phyloP scores from a whole-genome alignment of 2,113 vertebrate species.

The Leucosticte australis region DNA sequence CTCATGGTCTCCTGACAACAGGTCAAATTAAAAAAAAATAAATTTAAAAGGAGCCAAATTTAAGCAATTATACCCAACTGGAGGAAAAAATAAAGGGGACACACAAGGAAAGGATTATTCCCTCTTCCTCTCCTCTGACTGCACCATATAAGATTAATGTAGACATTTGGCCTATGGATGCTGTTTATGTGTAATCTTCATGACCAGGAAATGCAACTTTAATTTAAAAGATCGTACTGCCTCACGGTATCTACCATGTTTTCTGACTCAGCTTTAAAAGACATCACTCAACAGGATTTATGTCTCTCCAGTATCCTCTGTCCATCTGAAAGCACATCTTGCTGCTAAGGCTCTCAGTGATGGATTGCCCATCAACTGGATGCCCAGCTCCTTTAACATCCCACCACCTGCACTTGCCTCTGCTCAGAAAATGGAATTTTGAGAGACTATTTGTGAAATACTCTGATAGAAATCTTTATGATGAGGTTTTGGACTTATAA shows the following conservation, averaged over 20 bases:
- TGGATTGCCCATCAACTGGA: no score
- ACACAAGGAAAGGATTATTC: neutral
- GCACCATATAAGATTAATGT: neutral
- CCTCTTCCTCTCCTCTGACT: neutral
- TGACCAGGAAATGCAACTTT: neutral
- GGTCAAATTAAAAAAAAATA: neutral
- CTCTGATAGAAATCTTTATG: neutral
- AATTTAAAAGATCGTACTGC: neutral
- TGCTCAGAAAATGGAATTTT: neutral
- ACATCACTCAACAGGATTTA: neutral
- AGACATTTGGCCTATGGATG: neutral
- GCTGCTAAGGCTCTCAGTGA: neutral
- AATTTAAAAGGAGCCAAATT: neutral
- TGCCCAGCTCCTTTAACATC: neutral
- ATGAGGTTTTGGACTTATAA: slow-evolving; percentile 1
- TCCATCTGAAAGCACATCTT: neutral
- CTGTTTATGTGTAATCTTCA: neutral
- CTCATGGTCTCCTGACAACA: neutral
- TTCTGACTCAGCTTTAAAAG: neutral
- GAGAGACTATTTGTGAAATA: neutral
- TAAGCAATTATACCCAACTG: neutral
- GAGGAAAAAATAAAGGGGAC: neutral
- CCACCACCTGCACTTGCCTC: neutral
- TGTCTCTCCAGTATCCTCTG: neutral
- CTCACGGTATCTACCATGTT: neutral